phyloP scores from a whole-genome alignment of 2,113 vertebrate genomes.

The Ictalurus punctatus region DNA sequence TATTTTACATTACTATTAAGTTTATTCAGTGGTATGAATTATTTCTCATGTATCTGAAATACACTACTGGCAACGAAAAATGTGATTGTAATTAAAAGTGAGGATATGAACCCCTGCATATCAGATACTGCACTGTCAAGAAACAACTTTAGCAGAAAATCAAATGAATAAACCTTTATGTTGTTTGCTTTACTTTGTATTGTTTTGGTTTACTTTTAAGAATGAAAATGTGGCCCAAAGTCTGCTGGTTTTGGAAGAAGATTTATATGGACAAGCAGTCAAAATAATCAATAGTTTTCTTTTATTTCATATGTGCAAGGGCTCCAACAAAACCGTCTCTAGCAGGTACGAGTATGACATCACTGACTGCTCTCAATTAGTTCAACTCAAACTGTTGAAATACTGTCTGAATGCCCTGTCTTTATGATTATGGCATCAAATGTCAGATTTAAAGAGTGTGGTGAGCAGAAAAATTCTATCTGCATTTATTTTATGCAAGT shows the following conservation, averaged over 20 bases:
- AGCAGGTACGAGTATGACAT: background rate
- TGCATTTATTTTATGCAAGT: background rate
- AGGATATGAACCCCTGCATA: background rate
- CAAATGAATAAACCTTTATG: background rate
- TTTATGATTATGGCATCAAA: background rate
- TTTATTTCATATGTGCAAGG: background rate
- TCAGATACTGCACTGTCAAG: background rate
- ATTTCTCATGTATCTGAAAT: background rate
- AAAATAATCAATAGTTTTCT: background rate
- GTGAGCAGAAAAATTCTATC: background rate
- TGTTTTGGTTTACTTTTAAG: background rate
- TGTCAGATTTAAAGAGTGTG: background rate
- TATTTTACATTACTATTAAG: background rate
- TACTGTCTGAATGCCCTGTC: background rate
- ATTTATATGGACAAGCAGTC: background rate
- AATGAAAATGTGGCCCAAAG: background rate
- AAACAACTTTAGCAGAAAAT: background rate
- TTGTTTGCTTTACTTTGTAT: background rate
- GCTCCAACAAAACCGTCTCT: background rate
- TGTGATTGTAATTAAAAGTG: background rate
- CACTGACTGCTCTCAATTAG: background rate
- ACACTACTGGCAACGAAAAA: background rate
- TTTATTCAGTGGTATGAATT: background rate
- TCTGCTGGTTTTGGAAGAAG: background rate
- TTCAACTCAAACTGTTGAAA: background rate